These are phyloP conservation scores for Oreochromis mossambicus DNA, from an alignment of 2,797 vertebrate genomes.

Conservation along the genomic window DNA sequence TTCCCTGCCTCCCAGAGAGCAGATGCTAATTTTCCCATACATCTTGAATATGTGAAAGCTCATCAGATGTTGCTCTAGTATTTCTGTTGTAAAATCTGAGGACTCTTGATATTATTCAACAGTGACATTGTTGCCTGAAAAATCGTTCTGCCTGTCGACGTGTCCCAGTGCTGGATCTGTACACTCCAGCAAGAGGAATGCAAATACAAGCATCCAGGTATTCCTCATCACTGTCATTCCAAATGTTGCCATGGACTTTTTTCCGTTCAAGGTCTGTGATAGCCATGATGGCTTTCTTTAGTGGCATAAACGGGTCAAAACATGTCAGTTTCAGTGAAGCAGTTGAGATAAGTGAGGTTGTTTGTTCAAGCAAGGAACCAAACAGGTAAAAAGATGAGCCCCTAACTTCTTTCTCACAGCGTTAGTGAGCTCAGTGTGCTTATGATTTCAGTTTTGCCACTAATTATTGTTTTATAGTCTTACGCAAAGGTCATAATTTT, in stretches of 20 bases:
- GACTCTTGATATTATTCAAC: neutral
- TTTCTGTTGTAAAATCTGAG: neutral
- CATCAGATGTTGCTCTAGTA: neutral
- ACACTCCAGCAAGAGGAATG: neutral
- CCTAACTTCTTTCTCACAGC: too few species aligned
- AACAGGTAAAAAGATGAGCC: neutral
- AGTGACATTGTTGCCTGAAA: neutral
- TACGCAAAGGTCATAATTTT: neutral
- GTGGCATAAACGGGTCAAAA: neutral
- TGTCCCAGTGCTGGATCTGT: neutral
- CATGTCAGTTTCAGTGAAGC: fast-evolving
- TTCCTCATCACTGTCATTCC: neutral
- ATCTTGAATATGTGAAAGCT: neutral
- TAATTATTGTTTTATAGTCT: neutral
- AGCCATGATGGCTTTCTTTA: neutral
- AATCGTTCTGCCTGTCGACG: fast-evolving
- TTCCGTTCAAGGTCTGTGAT: neutral
- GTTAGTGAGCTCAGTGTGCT: neutral
- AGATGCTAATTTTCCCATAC: neutral
- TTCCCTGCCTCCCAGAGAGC: neutral
- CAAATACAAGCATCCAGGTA: neutral
- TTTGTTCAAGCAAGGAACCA: neutral
- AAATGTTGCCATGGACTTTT: neutral
- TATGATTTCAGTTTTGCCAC: neutral
- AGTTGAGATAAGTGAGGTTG: neutral